These are phyloP conservation scores for Melopsittacus undulatus DNA, from an alignment of 2,797 vertebrate genomes.

Conservation along the genomic window DNA sequence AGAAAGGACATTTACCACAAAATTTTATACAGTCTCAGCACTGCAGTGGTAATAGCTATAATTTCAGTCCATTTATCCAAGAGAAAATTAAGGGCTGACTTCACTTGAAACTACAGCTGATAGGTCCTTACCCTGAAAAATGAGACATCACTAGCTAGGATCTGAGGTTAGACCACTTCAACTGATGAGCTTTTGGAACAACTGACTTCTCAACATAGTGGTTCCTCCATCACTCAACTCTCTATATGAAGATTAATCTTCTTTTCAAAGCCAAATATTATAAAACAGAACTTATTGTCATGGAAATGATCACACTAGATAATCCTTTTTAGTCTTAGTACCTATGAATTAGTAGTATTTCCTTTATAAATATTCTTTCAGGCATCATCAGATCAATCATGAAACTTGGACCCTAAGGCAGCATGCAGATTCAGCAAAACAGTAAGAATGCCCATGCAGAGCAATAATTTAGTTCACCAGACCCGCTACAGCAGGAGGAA, in stretches of 20 bases:
- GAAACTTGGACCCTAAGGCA: background rate
- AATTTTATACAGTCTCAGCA: background rate
- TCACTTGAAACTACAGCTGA: background rate
- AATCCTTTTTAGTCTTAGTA: background rate
- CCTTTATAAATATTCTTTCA: background rate
- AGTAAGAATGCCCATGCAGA: background rate
- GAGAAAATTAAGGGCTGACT: background rate
- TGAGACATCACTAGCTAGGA: background rate
- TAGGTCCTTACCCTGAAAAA: background rate
- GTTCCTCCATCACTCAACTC: background rate
- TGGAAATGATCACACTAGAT: background rate
- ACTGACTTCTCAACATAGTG: background rate
- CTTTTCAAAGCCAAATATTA: background rate
- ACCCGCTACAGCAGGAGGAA: background rate
- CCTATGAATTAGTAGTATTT: background rate
- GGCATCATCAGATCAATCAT: background rate
- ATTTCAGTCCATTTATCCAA: background rate
- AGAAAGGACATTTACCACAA: background rate
- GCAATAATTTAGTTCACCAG: background rate
- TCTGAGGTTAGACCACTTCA: background rate
- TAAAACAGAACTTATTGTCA: background rate
- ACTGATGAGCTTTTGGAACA: background rate
- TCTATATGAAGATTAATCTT: background rate
- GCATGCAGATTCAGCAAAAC: background rate
- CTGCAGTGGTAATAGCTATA: fast-evolving